Evolutionary conservation across 2,888 invertebrate species (phyloP).

Genomic region (Pyrocoelia pectoralis): DNA sequence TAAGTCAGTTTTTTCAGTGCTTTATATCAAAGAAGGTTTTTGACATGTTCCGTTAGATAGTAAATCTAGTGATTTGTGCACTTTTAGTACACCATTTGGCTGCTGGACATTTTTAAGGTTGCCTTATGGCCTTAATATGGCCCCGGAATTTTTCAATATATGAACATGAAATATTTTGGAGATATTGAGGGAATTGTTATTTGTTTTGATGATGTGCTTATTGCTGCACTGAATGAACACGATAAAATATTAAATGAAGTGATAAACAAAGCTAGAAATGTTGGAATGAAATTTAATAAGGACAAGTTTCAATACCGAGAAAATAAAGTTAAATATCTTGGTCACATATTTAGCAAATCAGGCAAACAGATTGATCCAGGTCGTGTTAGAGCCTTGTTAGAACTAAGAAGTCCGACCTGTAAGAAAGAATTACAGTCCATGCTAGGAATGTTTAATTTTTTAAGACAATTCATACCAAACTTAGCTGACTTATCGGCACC

Average conservation of each 20-base stretch:
- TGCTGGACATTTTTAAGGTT: neutral
- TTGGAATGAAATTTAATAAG: neutral
- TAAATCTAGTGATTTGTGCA: slow-evolving; percentile 8
- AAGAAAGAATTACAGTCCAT: no score
- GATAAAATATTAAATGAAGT: no score
- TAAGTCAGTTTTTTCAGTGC: slow-evolving; percentile 36
- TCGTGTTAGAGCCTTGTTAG: slow-evolving; percentile 2
- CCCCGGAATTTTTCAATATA: neutral
- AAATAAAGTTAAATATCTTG: no score
- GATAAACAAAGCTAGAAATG: neutral
- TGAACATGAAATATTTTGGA: neutral
- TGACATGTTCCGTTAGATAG: slow-evolving; percentile 26
- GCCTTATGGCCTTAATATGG: neutral
- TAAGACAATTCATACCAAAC: no score
- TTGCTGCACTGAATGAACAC: no score
- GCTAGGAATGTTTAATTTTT: no score
- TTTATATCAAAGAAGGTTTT: no score
- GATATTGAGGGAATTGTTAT: neutral
- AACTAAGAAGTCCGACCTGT: neutral
- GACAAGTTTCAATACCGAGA: slow-evolving; percentile 2
- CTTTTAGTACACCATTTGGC: slow-evolving; percentile 2
- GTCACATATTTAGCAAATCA: slow-evolving; percentile 4
- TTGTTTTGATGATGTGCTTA: slow-evolving; percentile 1
- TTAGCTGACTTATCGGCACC: no score
- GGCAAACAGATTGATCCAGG: slow-evolving; percentile 1